Evolutionary conservation across 2,113 vertebrate species (phyloP).

Genomic region (Peromyscus polionotus): DNA sequence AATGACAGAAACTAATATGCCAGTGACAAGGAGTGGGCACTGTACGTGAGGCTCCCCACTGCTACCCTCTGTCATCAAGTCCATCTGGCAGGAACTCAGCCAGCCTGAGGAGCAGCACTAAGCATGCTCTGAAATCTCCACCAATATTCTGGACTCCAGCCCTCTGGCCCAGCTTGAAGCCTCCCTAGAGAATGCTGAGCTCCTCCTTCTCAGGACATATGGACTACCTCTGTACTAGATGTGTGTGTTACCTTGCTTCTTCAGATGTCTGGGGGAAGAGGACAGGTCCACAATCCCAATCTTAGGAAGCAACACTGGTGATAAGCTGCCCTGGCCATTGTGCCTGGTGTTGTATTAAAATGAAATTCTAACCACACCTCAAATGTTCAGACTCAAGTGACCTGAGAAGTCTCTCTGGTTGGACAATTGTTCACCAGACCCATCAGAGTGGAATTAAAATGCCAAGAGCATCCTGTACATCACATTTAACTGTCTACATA

Average conservation of each 20-base stretch:
- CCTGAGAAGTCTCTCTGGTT: not conserved
- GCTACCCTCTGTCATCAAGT: not conserved
- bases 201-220: not conserved
- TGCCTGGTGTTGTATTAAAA: not conserved
- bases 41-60: too few relatives aligned
- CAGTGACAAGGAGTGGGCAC: not conserved
- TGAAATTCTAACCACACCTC: not conserved
- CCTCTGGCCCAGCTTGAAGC: not conserved
- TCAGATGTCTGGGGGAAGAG: not conserved
- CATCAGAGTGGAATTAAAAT: not conserved
- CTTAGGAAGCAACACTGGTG: slow-evolving; percentile 1
- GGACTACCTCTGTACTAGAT: not conserved
- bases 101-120: not conserved
- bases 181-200: not conserved
- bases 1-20: not conserved
- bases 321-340: not conserved
- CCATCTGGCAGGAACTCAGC: not conserved
- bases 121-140: not conserved
- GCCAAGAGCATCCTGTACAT: not conserved
- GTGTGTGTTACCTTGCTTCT: not conserved
- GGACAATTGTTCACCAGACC: not conserved
- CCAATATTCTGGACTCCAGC: not conserved
- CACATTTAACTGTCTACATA: not conserved
- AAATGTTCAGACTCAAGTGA: not conserved
- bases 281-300: not conserved